phyloP scores from a whole-genome alignment of 1,140 invertebrate genomes.

The Ectropis grisescens region DNA sequence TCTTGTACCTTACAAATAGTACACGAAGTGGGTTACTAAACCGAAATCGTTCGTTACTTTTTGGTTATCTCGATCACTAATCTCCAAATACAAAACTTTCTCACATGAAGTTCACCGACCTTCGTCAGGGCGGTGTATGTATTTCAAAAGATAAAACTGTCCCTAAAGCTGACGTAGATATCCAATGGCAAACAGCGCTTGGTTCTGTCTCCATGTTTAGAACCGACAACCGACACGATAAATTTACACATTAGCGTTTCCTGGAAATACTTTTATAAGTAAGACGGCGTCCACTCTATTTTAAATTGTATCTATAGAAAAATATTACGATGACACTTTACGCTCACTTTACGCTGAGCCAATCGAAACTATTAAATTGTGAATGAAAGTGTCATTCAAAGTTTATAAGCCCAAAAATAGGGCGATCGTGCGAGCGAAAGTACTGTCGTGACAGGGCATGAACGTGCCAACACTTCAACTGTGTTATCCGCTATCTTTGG shows the following conservation, averaged over 20 bases:
- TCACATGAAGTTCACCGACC: no score
- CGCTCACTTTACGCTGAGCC: no score
- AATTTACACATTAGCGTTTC: slow-evolving; percentile 28
- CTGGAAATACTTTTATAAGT: slow-evolving; percentile 33
- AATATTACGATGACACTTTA: no score
- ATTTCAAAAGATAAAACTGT: slow-evolving; percentile 32
- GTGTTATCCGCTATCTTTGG: slow-evolving; percentile 1
- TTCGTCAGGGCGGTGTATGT: no score
- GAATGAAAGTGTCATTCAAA: slow-evolving; percentile 31
- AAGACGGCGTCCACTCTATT: no score
- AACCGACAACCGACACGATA: slow-evolving; percentile 18
- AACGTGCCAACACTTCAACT: slow-evolving; percentile 25
- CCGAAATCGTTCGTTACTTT: no score
- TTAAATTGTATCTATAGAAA: no score
- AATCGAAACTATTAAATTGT: no score
- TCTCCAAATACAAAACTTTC: no score
- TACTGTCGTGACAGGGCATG: slow-evolving; percentile 32
- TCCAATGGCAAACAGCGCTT: slow-evolving; percentile 27
- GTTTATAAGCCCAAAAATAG: slow-evolving; percentile 24
- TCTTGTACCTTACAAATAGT: no score
- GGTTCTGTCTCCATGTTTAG: slow-evolving; percentile 25
- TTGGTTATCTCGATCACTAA: no score
- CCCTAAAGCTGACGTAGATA: slow-evolving; percentile 18
- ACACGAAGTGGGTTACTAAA: no score
- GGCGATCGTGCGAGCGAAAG: slow-evolving; percentile 43